Evolutionary conservation across 2,113 vertebrate species (phyloP).

Genomic region (Psittacara wagleri): DNA sequence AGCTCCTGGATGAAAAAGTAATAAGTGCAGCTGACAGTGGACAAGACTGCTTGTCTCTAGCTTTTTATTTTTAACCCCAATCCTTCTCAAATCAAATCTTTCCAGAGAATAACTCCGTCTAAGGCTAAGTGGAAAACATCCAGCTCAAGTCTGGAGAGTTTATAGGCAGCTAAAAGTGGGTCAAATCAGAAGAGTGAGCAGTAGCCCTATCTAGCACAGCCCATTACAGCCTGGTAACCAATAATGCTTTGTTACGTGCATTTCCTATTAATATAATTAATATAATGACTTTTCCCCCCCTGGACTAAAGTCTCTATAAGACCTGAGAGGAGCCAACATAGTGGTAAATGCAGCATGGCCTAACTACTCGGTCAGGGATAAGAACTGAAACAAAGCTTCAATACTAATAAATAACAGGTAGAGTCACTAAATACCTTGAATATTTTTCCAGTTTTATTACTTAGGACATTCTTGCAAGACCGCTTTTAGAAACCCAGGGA

Average conservation of each 20-base stretch:
- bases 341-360: neutral
- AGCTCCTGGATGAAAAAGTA: neutral
- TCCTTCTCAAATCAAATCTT: neutral
- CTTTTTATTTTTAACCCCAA: neutral
- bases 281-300: rapidly evolving
- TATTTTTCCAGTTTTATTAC: neutral
- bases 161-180: neutral
- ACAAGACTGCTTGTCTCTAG: neutral
- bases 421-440: neutral
- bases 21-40: neutral
- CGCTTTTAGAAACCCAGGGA: neutral
- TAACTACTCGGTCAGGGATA: no score
- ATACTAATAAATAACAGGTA: neutral
- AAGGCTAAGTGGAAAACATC: neutral
- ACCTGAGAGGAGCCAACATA: neutral
- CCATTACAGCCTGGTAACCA: neutral
- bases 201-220: neutral
- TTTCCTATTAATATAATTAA: neutral
- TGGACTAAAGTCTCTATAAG: neutral
- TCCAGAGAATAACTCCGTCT: neutral
- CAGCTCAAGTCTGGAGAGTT: neutral
- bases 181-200: neutral
- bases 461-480: neutral
- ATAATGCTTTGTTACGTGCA: neutral
- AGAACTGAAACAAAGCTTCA: neutral